Percentiles rank a stretch among this genome's conserved stretches.
These are phyloP conservation scores for Listronotus oregonensis DNA, from an alignment of 1,140 invertebrate genomes.

Conservation along the genomic window DNA sequence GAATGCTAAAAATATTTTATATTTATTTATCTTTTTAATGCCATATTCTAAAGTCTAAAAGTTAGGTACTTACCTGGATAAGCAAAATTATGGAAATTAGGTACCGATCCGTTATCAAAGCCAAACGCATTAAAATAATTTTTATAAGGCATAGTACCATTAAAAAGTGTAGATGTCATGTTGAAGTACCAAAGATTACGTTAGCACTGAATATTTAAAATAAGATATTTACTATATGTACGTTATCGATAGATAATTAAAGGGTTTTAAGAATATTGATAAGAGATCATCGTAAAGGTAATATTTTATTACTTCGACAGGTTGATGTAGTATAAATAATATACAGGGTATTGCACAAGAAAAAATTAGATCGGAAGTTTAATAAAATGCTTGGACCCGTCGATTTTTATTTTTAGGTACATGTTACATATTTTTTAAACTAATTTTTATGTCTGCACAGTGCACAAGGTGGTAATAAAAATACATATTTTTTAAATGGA, in stretches of 20 bases:
- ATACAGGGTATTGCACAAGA: constrained; percentile 14
- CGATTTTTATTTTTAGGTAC: too few relatives aligned
- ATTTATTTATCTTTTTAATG: not conserved
- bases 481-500: too few relatives aligned
- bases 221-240: constrained; percentile 52
- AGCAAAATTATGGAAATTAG: constrained; percentile 26
- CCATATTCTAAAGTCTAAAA: not conserved
- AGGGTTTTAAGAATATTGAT: constrained; percentile 45
- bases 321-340: constrained; percentile 8
- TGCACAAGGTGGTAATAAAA: too few relatives aligned
- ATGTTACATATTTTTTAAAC: too few relatives aligned
- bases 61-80: constrained; percentile 23
- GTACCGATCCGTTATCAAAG: constrained; percentile 27
- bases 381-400: too few relatives aligned
- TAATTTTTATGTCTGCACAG: too few relatives aligned
- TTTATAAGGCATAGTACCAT: constrained; percentile 43
- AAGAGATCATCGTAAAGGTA: constrained; percentile 38
- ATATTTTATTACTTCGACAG: constrained; percentile 26
- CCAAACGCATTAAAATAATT: constrained; percentile 39
- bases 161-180: constrained; percentile 48
- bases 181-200: constrained; percentile 44
- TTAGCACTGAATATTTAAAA: constrained; percentile 54
- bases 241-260: constrained; percentile 48
- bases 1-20: too few relatives aligned
- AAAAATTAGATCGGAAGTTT: too few relatives aligned